Evolutionary conservation across 1,140 invertebrate species (phyloP).

Genomic region (Neodiprion pinetum): DNA sequence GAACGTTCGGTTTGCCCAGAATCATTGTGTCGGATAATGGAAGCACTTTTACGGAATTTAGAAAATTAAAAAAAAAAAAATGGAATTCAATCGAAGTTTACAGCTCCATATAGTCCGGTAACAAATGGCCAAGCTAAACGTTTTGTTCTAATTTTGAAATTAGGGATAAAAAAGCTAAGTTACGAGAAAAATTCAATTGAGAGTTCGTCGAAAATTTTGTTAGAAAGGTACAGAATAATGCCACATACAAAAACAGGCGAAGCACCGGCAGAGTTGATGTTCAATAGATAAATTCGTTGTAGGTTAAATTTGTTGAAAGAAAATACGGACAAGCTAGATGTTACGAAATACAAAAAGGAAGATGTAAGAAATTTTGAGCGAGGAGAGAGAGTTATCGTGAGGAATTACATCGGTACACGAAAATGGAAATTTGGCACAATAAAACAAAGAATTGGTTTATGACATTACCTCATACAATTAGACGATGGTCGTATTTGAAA

Average conservation of each 20-base stretch:
- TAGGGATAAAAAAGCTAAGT: constrained; percentile 25
- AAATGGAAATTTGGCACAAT: constrained; percentile 27
- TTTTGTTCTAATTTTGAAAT: constrained; percentile 42
- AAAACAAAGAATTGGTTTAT: neutral
- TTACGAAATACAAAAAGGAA: neutral
- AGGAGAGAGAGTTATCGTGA: constrained; percentile 19
- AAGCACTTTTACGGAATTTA: neutral
- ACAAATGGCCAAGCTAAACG: neutral
- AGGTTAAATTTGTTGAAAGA: neutral
- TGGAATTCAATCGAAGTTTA: neutral
- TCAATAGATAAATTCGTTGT: neutral
- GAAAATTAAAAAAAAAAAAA: neutral
- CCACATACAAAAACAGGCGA: neutral
- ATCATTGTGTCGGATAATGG: neutral
- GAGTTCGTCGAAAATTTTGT: neutral
- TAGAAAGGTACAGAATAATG: neutral
- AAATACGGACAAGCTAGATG: neutral
- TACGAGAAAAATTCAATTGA: neutral
- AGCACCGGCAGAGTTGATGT: neutral
- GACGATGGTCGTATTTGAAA: constrained; percentile 25
- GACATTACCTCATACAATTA: constrained; percentile 22
- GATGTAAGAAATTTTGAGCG: neutral
- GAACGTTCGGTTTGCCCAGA: neutral
- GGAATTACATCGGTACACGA: constrained; percentile 15
- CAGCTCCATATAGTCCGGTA: neutral